These are phyloP conservation scores for Meloidogyne floridensis DNA, from an alignment of 1,140 invertebrate species.

Conservation along the genomic window DNA sequence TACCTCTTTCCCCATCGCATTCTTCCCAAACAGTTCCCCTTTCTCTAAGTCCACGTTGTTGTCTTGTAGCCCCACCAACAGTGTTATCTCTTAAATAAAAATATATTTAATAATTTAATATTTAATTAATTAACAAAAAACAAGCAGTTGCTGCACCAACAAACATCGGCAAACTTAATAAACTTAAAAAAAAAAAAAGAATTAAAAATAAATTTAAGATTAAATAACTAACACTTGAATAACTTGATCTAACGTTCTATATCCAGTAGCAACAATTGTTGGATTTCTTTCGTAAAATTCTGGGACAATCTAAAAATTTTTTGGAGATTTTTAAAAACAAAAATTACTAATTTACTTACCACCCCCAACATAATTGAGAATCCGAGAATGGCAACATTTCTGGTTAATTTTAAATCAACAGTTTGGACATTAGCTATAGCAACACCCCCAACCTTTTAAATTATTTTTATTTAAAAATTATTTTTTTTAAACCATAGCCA, in stretches of 20 bases:
- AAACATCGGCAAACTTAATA: constrained; percentile 66
- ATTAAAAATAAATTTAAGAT: not conserved
- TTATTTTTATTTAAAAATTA: not conserved
- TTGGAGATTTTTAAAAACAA: not conserved
- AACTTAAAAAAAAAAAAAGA: constrained; percentile 3
- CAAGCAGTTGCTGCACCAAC: constrained; percentile 66
- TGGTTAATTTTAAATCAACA: constrained; percentile 66
- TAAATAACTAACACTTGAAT: constrained; percentile 29
- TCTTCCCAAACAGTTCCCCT: constrained; percentile 26
- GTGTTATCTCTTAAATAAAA: constrained; percentile 64
- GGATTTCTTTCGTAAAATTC: constrained; percentile 28
- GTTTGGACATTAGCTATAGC: constrained; percentile 57
- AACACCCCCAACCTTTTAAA: constrained; percentile 62
- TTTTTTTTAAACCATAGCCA: constrained; percentile 64
- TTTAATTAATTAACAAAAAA: constrained; percentile 48
- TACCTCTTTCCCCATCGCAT: constrained; percentile 21
- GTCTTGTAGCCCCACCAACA: constrained; percentile 57
- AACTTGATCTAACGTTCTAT: constrained; percentile 40
- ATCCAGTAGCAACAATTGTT: constrained; percentile 7
- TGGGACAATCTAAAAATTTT: constrained; percentile 52
- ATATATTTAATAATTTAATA: not conserved
- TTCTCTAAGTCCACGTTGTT: constrained; percentile 55
- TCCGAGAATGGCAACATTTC: constrained; percentile 68
- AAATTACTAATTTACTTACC: not conserved
- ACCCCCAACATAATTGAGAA: constrained; percentile 67